phyloP scores from a whole-genome alignment of 1,140 invertebrate genomes.

The Belonocnema kinseyi region DNA sequence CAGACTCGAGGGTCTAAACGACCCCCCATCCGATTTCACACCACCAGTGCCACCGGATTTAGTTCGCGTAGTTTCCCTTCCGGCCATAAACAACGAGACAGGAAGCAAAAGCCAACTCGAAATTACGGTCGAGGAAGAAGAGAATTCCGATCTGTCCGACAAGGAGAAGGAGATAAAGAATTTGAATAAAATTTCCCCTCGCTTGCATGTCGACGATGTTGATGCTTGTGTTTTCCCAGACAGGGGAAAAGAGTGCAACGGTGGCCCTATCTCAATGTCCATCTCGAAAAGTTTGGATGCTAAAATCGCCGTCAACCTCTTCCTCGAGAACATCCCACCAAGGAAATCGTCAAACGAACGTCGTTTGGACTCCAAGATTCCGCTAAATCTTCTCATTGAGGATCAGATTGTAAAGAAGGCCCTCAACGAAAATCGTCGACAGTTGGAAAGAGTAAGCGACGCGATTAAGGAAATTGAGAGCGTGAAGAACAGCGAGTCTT shows the following conservation, averaged over 20 bases:
- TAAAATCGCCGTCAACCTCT: slow-evolving; percentile 43
- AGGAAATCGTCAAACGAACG: slow-evolving; percentile 44
- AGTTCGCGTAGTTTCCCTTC: slow-evolving; percentile 81
- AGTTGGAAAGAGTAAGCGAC: slow-evolving; percentile 71
- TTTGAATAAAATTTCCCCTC: slow-evolving; percentile 19
- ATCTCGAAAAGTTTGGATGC: slow-evolving; percentile 63
- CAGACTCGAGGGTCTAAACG: slow-evolving; percentile 75
- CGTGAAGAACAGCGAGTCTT: slow-evolving; percentile 66
- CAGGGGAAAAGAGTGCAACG: slow-evolving; percentile 60
- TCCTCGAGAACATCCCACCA: slow-evolving; percentile 42
- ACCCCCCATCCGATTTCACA: slow-evolving; percentile 75
- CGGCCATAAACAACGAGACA: slow-evolving; percentile 76
- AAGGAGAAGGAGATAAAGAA: slow-evolving; percentile 58
- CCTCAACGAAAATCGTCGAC: slow-evolving; percentile 70
- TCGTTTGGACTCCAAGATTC: slow-evolving; percentile 64
- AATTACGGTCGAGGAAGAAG: slow-evolving; percentile 65
- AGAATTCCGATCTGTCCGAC: slow-evolving; percentile 59
- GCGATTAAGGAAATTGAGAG: slow-evolving; percentile 73
- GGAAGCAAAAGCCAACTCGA: slow-evolving; percentile 56
- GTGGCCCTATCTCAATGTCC: slow-evolving; percentile 47
- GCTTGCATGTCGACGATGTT: slow-evolving; percentile 25
- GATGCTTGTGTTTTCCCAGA: slow-evolving; percentile 46
- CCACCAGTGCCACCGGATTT: slow-evolving; percentile 78
- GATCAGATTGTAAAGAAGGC: slow-evolving; percentile 73
- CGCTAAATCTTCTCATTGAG: slow-evolving; percentile 70